Base-by-base conservation (phyloP, 2,113 vertebrate genomes). In the Campylomormyrus tamandua region DNA sequence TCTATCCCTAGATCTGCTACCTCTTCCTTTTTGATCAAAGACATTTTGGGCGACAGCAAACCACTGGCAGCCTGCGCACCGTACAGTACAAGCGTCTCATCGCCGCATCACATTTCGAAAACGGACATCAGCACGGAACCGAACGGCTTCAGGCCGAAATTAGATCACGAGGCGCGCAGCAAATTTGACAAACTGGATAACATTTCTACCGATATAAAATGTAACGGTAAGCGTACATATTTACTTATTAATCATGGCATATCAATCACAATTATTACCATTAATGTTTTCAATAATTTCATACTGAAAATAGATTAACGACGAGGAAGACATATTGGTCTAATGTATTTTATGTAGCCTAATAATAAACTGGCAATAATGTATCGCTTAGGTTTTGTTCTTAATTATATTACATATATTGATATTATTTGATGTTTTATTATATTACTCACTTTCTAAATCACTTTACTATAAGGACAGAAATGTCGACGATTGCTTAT, bases 1-100 rank as follows among this genome's bases (percentile, higher is more conserved):
- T 96, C 97, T 91, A 98, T 97, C 95, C 94, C 96, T 70, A 96
- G 98, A 97, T 97, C 97, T 96, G 97, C 97, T 96, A 98, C 98
- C 91, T 99, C 98, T 90, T 99, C 98, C 24, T 99, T 99, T 93
- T 92, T 99, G 93, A 99, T 99, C 95, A 99, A 99, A 95, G 98
- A 99, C 98, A 99, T 99, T 96, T 93, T 99, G 94, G 98, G 98
- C 88, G 98, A 99, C 96, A 98, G 98, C 93, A 99, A 99, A 96
- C 98, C 98, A 35, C 96, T 99, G 94, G 98, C 98, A 91, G 97
- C 98, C 21, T 99, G 98, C 92, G 98, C 98, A 88, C 98, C 98
- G 93, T 99, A 99, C 96, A 99, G 98, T 94, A 99, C 98, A 94
- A 99, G 97, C 80, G 98, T 98, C 24, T 94, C 97, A 87, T 99